Conservation (phyloP, 2,797 vertebrate genomes). For the Clarias laeviceps region DNA sequence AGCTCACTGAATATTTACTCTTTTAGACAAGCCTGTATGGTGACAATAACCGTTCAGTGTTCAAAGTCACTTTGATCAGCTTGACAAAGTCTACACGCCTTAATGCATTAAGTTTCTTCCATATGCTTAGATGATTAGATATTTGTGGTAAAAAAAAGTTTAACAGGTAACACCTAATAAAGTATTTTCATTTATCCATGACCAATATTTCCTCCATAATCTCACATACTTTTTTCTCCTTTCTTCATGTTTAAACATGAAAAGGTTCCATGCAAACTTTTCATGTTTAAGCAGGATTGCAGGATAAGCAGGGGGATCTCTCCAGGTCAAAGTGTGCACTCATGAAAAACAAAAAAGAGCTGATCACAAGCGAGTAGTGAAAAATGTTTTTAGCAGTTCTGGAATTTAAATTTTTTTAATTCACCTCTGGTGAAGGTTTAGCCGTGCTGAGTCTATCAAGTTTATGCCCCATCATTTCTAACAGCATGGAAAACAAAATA, state of each 20-base stretch:
- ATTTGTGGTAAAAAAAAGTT: too few relatives aligned
- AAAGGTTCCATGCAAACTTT: background rate
- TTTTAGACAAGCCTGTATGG: too few relatives aligned
- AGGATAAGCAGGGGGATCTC: background rate
- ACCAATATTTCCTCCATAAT: background rate
- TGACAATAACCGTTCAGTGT: too few relatives aligned
- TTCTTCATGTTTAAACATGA: too few relatives aligned
- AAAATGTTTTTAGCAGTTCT: background rate
- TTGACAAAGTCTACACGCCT: too few relatives aligned
- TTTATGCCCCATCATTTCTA: background rate
- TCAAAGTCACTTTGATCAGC: too few relatives aligned
- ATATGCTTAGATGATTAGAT: too few relatives aligned
- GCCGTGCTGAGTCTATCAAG: background rate
- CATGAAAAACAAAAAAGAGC: background rate
- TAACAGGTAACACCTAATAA: too few relatives aligned
- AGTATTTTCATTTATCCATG: too few relatives aligned
- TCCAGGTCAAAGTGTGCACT: background rate
- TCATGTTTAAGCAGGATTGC: background rate
- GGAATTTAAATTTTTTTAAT: background rate
- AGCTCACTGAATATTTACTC: too few relatives aligned
- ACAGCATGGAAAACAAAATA: constrained; percentile 12
- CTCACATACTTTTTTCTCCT: background rate
- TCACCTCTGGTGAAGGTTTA: background rate
- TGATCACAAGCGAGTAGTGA: background rate
- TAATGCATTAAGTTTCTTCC: too few relatives aligned